A percentile compares a stretch with the other conserved stretches of the same genome.
Conservation (phyloP, 2,888 invertebrate genomes). For the Helobdella robusta region DNA sequence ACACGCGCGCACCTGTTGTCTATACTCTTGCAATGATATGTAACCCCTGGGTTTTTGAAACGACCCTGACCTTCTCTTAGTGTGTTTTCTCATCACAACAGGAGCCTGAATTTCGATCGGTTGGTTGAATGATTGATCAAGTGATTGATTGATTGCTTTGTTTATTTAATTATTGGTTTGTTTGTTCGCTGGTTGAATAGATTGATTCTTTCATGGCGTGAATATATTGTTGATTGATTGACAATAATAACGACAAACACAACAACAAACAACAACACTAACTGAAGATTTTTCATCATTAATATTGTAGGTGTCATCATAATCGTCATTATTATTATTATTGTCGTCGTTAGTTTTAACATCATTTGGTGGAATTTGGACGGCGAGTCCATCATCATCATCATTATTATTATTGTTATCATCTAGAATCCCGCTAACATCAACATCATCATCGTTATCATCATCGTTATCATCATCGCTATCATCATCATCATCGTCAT, state of each 20-base stretch:
- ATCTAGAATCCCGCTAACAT: neutral
- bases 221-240: no score
- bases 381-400: constrained; percentile 11
- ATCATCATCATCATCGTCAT: constrained; percentile 11
- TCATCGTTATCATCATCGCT: constrained; percentile 12
- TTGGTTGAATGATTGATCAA: no score
- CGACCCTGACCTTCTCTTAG: constrained; percentile 19
- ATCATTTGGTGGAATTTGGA: constrained; percentile 27
- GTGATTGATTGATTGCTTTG: no score
- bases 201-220: no score
- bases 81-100: neutral
- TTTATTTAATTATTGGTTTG: no score
- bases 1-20: neutral
- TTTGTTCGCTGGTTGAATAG: no score
- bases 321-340: neutral
- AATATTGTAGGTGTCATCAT: neutral
- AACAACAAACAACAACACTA: no score
- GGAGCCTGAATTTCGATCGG: no score
- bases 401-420: neutral
- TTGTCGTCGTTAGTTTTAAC: constrained; percentile 24
- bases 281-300: no score
- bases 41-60: constrained; percentile 15
- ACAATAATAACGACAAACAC: no score
- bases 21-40: constrained; percentile 31
- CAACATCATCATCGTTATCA: neutral